These are phyloP conservation scores for Fregetta grallaria DNA, from an alignment of 2,113 vertebrate species.

Conservation along the genomic window DNA sequence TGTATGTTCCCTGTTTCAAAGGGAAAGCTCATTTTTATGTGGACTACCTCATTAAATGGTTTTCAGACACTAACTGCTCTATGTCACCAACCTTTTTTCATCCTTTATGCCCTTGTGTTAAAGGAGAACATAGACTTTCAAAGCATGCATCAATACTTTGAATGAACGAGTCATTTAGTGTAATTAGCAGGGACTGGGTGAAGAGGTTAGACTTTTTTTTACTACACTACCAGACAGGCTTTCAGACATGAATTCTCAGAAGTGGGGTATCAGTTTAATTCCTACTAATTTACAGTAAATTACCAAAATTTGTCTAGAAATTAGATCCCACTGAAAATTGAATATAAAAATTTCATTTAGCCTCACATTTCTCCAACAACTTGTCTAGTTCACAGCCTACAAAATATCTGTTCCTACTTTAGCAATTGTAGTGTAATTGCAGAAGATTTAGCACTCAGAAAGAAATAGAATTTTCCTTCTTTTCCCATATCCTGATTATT, in stretches of 20 bases:
- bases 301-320: neutral
- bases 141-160: neutral
- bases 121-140: neutral
- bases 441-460: neutral
- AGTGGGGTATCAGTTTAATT: neutral
- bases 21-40: neutral
- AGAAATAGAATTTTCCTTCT: neutral
- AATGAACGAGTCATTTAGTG: neutral
- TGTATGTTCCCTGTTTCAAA: neutral
- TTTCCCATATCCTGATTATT: neutral
- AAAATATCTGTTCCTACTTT: neutral
- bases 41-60: constrained; percentile 6
- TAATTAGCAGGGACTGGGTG: neutral
- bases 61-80: neutral
- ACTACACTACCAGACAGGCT: neutral
- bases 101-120: neutral
- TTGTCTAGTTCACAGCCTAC: neutral
- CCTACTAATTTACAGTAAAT: neutral
- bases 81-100: neutral
- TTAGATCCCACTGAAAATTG: neutral
- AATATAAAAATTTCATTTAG: neutral
- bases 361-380: neutral
- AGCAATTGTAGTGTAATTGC: neutral
- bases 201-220: neutral
- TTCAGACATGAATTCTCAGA: neutral